Conservation (phyloP, 1,140 invertebrate species). For the Sarcophaga bullata region DNA sequence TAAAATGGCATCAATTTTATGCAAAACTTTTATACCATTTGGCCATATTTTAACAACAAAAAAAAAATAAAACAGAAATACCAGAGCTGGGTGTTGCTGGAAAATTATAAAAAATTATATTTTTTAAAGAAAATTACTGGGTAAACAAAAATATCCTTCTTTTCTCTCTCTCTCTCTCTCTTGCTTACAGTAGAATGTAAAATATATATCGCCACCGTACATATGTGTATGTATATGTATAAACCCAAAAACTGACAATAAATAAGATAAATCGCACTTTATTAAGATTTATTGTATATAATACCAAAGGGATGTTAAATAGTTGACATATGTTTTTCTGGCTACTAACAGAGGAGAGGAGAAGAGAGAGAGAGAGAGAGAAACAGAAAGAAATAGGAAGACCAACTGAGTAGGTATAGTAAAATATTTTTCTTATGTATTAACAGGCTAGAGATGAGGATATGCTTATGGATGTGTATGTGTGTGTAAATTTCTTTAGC, state of each 20-base stretch:
- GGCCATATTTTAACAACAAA: background rate
- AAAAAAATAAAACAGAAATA: background rate
- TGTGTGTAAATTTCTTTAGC: background rate
- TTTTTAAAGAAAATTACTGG: background rate
- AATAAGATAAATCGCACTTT: constrained; percentile 40
- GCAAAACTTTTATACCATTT: background rate
- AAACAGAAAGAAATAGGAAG: too few relatives aligned
- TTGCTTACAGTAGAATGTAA: too few relatives aligned
- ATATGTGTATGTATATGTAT: background rate
- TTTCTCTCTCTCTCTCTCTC: too few relatives aligned
- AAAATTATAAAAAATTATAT: constrained; percentile 23
- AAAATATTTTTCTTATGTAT: too few relatives aligned
- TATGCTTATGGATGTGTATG: background rate
- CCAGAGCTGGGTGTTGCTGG: background rate
- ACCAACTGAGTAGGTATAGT: too few relatives aligned
- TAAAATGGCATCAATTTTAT: constrained; percentile 4
- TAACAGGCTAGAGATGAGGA: too few relatives aligned
- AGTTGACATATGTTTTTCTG: constrained; percentile 15
- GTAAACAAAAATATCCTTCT: background rate
- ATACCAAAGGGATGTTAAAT: constrained; percentile 20
- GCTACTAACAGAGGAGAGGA: too few relatives aligned
- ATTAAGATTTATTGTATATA: constrained; percentile 40
- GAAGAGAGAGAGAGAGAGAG: too few relatives aligned
- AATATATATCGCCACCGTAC: too few relatives aligned
- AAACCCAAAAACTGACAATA: constrained; percentile 33